Evolutionary conservation across 2,888 invertebrate genomes (phyloP), one percentile per base, ranked within the genome.

Genomic region (Heliconius aoede): DNA sequence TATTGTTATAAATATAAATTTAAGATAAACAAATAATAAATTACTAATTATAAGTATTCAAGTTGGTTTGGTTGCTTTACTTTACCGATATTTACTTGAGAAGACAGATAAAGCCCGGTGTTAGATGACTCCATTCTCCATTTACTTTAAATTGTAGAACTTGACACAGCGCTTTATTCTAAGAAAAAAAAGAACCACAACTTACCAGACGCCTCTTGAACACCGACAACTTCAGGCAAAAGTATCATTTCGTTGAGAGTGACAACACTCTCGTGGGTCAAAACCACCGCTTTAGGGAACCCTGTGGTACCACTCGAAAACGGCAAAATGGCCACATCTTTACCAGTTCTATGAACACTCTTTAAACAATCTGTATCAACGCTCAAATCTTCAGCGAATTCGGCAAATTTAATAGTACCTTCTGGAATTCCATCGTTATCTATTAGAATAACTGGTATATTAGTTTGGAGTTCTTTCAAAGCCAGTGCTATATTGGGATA

Each of bases 241-340:
- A 87, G 83, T 28, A 94, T 90, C 86, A 91, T 90, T 58, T 90
- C 86, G 72, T 92, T 88, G 85, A 95, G 92, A 0, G 95, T 87
- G 0, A 95, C 90, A 1, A 96, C 84, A 85, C 95, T 95, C 65
- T 84, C 89, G 86, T 97, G 97, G 0, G 96, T 95, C 11, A 97
- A 85, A 74, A 95, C 94, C 0, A 97, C 97, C 0, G 96, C 97
- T 90, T 97, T 97, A 0, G 97, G 96, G 55, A 97, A 87, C 0
- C 98, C 98, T 0, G 98, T 98, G 0, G 98, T 98, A 0, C 97
- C 97, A 85, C 98, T 98, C 0, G 98, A 98, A 88, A 97, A 98
- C 0, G 98, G 98, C 81, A 98, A 85, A 26, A 97, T 90, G 0
- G 95, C 95, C 7, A 96, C 85, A 82, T 97, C 97, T 13, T 96